phyloP scores from a whole-genome alignment of 2,888 invertebrate species.

The Macrophya alboannulata region DNA sequence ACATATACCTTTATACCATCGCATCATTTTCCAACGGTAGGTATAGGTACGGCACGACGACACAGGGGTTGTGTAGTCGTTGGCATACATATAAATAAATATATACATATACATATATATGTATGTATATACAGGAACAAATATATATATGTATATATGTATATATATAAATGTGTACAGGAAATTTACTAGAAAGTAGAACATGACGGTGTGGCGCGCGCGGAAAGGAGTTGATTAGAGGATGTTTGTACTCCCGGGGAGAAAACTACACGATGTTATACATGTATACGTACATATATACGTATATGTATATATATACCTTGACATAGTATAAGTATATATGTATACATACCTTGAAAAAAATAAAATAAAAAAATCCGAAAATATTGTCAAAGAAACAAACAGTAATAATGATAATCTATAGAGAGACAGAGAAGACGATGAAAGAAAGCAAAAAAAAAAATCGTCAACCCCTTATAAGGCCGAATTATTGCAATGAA shows the following conservation, averaged over 20 bases:
- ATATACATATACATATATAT: neutral
- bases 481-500: no score
- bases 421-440: no score
- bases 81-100: neutral
- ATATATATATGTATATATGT: neutral
- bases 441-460: no score
- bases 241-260: conserved; percentile 65
- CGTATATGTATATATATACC: no score
- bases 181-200: conserved; percentile 62
- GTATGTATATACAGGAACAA: neutral
- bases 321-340: neutral
- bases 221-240: conserved; percentile 69
- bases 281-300: neutral
- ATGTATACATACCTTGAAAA: neutral
- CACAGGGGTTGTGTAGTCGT: neutral
- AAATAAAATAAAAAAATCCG: neutral
- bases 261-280: neutral
- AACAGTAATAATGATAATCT: no score
- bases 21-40: conserved; percentile 12
- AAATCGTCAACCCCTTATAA: no score
- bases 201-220: conserved; percentile 57
- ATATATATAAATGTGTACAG: neutral
- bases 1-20: neutral
- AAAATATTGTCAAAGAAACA: no score
- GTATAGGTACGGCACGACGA: neutral